phyloP scores from a whole-genome alignment of 2,113 vertebrate species.

The Lepus americanus region DNA sequence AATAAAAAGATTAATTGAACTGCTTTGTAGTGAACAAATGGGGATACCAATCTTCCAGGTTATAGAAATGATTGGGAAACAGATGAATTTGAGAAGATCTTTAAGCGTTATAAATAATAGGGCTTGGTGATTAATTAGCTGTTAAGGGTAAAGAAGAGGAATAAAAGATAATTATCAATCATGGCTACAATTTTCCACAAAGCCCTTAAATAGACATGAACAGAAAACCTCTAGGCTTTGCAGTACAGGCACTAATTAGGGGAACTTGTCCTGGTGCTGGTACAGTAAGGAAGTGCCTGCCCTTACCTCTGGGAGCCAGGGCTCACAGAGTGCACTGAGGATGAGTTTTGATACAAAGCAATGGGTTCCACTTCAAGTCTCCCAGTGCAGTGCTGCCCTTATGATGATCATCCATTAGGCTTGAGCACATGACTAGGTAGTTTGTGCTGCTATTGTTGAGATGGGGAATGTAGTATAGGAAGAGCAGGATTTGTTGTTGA shows the following conservation, averaged over 20 bases:
- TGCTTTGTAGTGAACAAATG: not conserved
- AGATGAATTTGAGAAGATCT: not conserved
- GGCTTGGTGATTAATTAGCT: not conserved
- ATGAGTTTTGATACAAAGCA: not conserved
- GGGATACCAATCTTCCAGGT: not conserved
- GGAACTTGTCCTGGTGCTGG: not conserved
- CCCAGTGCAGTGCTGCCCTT: not conserved
- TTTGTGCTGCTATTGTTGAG: not conserved
- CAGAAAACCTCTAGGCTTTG: slow-evolving; percentile 33
- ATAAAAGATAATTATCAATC: not conserved
- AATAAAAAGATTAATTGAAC: not conserved
- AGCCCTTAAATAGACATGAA: not conserved
- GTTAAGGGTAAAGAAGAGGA: not conserved
- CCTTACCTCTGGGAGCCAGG: not conserved
- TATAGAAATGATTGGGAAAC: not conserved
- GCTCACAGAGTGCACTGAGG: not conserved
- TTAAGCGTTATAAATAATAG: not conserved
- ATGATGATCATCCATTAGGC: not conserved
- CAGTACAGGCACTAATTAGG: not conserved
- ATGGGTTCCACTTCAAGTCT: not conserved
- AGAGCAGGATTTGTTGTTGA: not conserved
- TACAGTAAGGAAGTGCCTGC: not conserved
- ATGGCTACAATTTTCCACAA: not conserved
- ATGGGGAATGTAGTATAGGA: not conserved
- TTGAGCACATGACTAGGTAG: not conserved